Base-by-base conservation (phyloP, 1,140 invertebrate species). In the Pentalonia nigronervosa region DNA sequence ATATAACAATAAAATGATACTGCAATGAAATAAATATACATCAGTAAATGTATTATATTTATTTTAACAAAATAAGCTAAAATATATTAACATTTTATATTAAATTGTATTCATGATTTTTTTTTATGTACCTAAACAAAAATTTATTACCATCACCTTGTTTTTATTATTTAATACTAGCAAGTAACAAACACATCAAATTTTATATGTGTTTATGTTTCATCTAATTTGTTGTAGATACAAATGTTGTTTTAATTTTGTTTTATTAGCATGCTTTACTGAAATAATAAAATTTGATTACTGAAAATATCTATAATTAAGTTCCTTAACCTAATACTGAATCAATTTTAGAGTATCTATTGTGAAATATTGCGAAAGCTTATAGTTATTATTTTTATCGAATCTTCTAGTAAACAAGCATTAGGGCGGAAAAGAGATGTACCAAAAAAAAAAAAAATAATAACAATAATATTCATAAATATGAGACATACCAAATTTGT, bases 1-100 rank as follows among this genome's bases (percentile, higher is more conserved):
- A 87, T 34, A 94, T 93, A 89, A 45, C 93, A 34, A 84, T 94
- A 48, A 94, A 94, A 83, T 25, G 36, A 84, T 41, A 30, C 9
- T 45, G 60, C 60, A 67, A 67, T 67, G 11, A 17, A 67, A n/a
- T 67, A 67, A n/a, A 67, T n/a, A 17, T 67, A 67, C 60, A 67
- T 23, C 50, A 21, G 21, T 53, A 53, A 53, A 53, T 53, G 20
- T 53, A 53, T 53, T 53, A 53, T 53, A 53, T 20, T 50, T 50
- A 21, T 50, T 50, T 50, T 48, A 50, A 50, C 50, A 20, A 17
- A 50, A 50, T 50, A 50, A 50, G 17, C 23, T 53, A 21, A 53
- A 53, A 53, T 23, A 53, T 17, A 53, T 67, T 67, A n/a, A 17
- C 6, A 67, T 60, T 60, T 30, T 30, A 11, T 53, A n/a, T 67